These are phyloP conservation scores for Meiosimyza decipiens DNA, from an alignment of 2,888 invertebrate genomes.

Conservation along the genomic window DNA sequence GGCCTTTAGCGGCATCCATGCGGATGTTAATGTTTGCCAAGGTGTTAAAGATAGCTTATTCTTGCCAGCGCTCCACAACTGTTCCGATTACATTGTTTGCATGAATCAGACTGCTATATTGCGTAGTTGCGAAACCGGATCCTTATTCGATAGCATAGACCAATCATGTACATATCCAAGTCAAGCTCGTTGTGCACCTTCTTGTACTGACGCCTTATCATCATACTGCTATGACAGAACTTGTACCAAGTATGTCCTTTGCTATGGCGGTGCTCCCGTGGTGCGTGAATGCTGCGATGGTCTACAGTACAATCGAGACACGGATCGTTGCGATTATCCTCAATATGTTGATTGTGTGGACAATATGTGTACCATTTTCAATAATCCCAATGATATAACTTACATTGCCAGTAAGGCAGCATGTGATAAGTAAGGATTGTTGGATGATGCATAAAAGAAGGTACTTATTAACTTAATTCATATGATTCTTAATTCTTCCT, in stretches of 20 bases:
- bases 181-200: constrained; percentile 51
- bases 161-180: constrained; percentile 52
- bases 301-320: constrained; percentile 58
- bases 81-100: constrained; percentile 54
- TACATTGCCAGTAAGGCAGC: constrained; percentile 54
- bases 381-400: constrained; percentile 52
- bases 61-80: constrained; percentile 45
- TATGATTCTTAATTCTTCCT: not conserved
- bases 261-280: constrained; percentile 52
- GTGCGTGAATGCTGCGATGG: constrained; percentile 55
- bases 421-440: constrained; percentile 52
- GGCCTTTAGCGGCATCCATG: constrained; percentile 6
- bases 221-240: constrained; percentile 58
- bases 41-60: constrained; percentile 44
- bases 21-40: constrained; percentile 43
- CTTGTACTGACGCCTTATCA: constrained; percentile 49
- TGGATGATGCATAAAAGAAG: not conserved
- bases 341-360: constrained; percentile 60
- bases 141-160: constrained; percentile 50
- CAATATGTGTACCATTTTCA: constrained; percentile 55
- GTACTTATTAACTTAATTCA: not conserved
- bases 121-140: constrained; percentile 46
- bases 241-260: constrained; percentile 60
- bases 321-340: constrained; percentile 61
- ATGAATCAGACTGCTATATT: constrained; percentile 45